Evolutionary conservation across 2,888 invertebrate genomes (phyloP), one percentile per base, ranked within the genome.

Genomic region (Elysia crispata): DNA sequence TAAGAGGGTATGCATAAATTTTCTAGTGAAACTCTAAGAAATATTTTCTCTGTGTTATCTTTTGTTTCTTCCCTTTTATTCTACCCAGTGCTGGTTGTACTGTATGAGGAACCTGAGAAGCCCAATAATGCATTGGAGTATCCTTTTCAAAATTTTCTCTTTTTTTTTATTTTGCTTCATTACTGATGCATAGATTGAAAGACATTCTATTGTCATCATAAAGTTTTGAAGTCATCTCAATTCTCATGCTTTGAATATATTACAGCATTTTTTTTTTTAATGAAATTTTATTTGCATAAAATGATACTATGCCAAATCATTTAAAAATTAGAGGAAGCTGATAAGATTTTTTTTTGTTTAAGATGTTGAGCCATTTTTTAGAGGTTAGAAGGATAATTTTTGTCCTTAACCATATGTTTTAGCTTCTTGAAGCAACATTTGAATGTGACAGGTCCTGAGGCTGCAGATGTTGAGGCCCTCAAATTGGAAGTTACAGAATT

Each of bases 51-150:
- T 54, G 5, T 20, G n/a, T 30, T 31, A 23, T 49, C n/a, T 75
- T 15, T 33, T 20, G 11, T 13, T 75, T 18, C 67, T 18, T 70
- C 0, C 13, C 23, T 76, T 62, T 25, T 81, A 76, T 83, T 23
- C 75, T 30, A 86, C 91, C 84, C 89, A 92, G 96, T 96, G 31
- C 93, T 97, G 73, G 96, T 97, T 11, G 95, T 95, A 85, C 93
- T 97, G 33, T 97, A 97, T 92, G 96, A 97, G 92, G 96, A 96
- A 91, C 94, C 95, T 23, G 96, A 97, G 85, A 96, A 96, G 91
- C 95, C 95, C 62, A 95, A 95, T 89, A 96, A 97, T 93, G 96
- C 96, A 20, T 92, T 97, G 87, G 95, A 95, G 91, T 92, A 91
- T 90, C 90, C 90, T 90, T 90, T 60, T 23, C 11, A 41, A 41